Conservation (phyloP, 1,140 invertebrate species). For the Limonius californicus region DNA sequence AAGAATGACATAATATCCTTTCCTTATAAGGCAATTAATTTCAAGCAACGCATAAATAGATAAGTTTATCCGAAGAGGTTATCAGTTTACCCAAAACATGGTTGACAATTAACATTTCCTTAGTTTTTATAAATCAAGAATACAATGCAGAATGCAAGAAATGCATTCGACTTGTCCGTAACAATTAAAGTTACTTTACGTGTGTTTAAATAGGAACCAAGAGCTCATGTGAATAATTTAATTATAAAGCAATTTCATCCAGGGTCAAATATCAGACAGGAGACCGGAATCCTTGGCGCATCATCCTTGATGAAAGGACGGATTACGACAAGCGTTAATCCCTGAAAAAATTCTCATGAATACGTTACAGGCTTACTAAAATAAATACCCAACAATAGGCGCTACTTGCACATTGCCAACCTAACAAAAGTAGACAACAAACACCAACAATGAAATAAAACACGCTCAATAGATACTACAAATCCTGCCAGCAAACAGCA, state of each 20-base stretch:
- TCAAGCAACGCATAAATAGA: no score
- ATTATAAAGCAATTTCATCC: conserved; percentile 29
- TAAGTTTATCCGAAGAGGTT: no score
- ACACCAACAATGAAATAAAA: conserved; percentile 47
- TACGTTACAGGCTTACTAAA: conserved; percentile 41
- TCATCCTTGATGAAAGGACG: conserved; percentile 30
- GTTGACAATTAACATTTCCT: no score
- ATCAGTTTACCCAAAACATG: no score
- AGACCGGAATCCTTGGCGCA: background rate
- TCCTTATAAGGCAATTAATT: no score
- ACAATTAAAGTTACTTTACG: no score
- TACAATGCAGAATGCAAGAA: no score
- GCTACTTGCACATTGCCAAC: conserved; percentile 45
- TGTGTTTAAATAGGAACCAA: background rate
- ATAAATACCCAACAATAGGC: conserved; percentile 43
- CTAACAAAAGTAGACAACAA: conserved; percentile 46
- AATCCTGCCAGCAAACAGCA: conserved; percentile 43
- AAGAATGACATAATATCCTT: no score
- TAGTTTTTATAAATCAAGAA: no score
- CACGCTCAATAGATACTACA: conserved; percentile 47
- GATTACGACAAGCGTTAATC: conserved; percentile 41
- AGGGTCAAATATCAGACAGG: conserved; percentile 19
- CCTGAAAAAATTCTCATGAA: conserved; percentile 42
- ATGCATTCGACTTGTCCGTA: no score
- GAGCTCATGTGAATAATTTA: conserved; percentile 18